Percentiles rank a stretch among this genome's conserved stretches.
These are phyloP conservation scores for Aradus depressus DNA, from an alignment of 2,888 invertebrate genomes.

Conservation along the genomic window DNA sequence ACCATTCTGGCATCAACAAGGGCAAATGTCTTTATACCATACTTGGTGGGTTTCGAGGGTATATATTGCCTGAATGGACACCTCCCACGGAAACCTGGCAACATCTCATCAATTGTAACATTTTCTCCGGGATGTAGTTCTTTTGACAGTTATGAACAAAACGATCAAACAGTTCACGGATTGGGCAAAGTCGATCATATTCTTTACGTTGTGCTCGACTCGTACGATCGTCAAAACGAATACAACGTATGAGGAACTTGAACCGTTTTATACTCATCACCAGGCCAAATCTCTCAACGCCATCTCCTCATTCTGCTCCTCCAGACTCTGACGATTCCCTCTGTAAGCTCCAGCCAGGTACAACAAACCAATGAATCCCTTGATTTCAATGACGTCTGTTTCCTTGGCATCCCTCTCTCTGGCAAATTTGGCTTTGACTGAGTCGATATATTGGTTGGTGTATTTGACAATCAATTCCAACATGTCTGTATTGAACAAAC, in stretches of 20 bases:
- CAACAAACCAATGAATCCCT: conserved; percentile 28
- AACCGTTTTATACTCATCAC: no score
- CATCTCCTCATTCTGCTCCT: conserved; percentile 26
- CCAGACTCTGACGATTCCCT: conserved; percentile 23
- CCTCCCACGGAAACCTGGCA: conserved; percentile 30
- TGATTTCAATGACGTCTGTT: conserved; percentile 26
- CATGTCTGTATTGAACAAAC: conserved; percentile 28
- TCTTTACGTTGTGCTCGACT: conserved; percentile 24
- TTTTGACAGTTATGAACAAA: conserved; percentile 33
- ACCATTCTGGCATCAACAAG: conserved; percentile 18
- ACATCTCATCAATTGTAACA: conserved; percentile 31
- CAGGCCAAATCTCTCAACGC: no score
- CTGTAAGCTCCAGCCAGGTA: conserved; percentile 12
- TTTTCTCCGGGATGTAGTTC: conserved; percentile 24
- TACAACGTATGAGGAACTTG: no score
- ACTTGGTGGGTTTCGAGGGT: conserved; percentile 32
- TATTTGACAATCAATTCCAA: conserved; percentile 29
- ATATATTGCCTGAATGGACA: conserved; percentile 32
- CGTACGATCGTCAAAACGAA: no score
- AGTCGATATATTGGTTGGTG: conserved; percentile 31
- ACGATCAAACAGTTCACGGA: conserved; percentile 31
- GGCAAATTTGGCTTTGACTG: conserved; percentile 25
- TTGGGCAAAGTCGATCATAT: conserved; percentile 29
- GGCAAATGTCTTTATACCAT: conserved; percentile 33
- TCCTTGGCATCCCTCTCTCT: conserved; percentile 25